phyloP scores from a whole-genome alignment of 2,113 vertebrate species.

The Choloepus hoffmanni region DNA sequence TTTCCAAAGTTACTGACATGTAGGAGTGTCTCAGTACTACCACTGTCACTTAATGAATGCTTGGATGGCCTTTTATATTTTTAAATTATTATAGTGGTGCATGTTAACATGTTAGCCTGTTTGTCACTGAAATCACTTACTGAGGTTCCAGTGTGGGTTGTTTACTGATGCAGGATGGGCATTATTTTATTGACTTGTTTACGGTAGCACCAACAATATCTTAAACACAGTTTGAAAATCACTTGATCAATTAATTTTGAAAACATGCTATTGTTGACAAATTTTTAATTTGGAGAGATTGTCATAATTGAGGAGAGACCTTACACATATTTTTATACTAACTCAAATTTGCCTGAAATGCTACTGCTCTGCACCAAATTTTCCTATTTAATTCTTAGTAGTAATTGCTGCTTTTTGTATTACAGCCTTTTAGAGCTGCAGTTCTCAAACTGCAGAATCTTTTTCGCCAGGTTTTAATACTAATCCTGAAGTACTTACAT shows the following conservation, averaged over 20 bases:
- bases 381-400: neutral
- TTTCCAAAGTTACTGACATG: neutral
- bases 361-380: neutral
- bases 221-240: neutral
- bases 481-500: neutral
- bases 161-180: neutral
- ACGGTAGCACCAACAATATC: neutral
- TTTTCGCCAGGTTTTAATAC: neutral
- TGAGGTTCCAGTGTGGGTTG: neutral
- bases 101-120: neutral
- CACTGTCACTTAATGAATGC: neutral
- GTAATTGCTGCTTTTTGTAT: neutral
- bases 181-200: neutral
- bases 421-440: neutral
- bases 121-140: neutral
- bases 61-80: neutral
- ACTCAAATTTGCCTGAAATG: neutral
- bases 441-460: neutral
- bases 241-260: neutral
- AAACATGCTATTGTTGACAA: neutral
- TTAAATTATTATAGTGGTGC: neutral
- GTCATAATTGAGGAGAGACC: neutral
- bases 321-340: neutral
- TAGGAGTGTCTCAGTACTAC: neutral
- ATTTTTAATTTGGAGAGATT: conserved; percentile 20